Conservation (phyloP, 2,797 vertebrate species). For the Heteromormyrus szaboi region DNA sequence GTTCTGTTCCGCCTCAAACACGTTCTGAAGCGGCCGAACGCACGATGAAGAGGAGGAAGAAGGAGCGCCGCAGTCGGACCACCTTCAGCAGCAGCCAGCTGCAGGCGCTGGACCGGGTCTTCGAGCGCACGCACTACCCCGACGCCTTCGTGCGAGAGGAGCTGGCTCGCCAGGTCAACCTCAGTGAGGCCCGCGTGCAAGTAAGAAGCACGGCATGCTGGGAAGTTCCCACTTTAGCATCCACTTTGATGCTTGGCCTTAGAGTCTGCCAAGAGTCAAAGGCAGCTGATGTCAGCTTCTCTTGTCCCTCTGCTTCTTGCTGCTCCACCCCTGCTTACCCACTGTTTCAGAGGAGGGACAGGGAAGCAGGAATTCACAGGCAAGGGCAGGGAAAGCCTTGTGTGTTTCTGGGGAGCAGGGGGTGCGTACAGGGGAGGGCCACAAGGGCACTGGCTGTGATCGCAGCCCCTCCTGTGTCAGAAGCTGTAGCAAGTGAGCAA, state of each 20-base stretch:
- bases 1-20: neutral
- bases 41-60: conserved; percentile 64
- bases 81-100: conserved; percentile 75
- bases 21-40: conserved; percentile 49
- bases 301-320: neutral
- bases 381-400: neutral
- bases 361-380: neutral
- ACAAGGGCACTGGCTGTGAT: neutral
- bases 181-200: conserved; percentile 73
- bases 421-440: neutral
- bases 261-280: neutral
- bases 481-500: too few species aligned
- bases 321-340: neutral
- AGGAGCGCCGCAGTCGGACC: conserved; percentile 71
- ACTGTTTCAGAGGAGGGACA: neutral
- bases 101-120: conserved; percentile 71
- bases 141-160: conserved; percentile 71
- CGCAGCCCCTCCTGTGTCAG: too few species aligned
- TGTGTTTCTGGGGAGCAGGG: neutral
- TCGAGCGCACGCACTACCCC: conserved; percentile 71
- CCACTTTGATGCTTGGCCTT: neutral
- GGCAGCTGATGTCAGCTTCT: neutral
- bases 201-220: conserved; percentile 43
- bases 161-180: conserved; percentile 66
- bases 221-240: neutral